phyloP scores from a whole-genome alignment of 2,888 invertebrate species.

The Nudaria mundana region DNA sequence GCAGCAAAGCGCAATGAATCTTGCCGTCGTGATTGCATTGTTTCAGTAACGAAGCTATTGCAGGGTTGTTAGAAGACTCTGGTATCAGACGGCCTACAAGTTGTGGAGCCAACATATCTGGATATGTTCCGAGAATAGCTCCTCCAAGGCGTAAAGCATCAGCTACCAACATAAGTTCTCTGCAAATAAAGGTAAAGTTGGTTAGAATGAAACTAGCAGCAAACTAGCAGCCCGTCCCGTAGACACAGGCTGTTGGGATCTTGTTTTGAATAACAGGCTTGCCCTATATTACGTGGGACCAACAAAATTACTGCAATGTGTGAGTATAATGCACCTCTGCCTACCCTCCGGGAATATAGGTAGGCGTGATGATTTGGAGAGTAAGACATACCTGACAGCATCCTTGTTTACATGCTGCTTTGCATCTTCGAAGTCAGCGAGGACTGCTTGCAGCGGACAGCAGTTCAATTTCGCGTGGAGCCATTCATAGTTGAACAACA shows the following conservation, averaged over 20 bases:
- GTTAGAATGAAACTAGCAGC: no score
- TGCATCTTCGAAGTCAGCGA: constrained; percentile 98
- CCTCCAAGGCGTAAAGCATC: constrained; percentile 97
- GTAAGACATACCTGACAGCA: constrained; percentile 82
- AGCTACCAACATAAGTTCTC: constrained; percentile 95
- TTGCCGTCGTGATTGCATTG: constrained; percentile 96
- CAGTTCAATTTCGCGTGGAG: constrained; percentile 97
- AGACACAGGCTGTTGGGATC: no score
- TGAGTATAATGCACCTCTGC: no score
- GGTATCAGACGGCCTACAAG: constrained; percentile 95
- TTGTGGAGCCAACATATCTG: constrained; percentile 98
- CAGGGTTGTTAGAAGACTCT: constrained; percentile 84
- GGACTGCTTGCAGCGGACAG: constrained; percentile 96
- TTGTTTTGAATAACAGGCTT: no score
- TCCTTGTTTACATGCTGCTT: constrained; percentile 91
- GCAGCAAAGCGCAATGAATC: constrained; percentile 93
- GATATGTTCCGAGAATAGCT: constrained; percentile 94
- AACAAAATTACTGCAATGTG: no score
- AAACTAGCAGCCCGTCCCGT: no score
- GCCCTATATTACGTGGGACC: no score
- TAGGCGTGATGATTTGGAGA: neutral
- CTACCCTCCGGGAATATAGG: no score
- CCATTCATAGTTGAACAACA: constrained; percentile 98
- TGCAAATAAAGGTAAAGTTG: constrained; percentile 51
- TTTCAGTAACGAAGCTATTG: constrained; percentile 91